Evolutionary conservation across 2,888 invertebrate genomes (phyloP), one percentile per base, ranked within the genome.

Genomic region (Torymus tubicola): DNA sequence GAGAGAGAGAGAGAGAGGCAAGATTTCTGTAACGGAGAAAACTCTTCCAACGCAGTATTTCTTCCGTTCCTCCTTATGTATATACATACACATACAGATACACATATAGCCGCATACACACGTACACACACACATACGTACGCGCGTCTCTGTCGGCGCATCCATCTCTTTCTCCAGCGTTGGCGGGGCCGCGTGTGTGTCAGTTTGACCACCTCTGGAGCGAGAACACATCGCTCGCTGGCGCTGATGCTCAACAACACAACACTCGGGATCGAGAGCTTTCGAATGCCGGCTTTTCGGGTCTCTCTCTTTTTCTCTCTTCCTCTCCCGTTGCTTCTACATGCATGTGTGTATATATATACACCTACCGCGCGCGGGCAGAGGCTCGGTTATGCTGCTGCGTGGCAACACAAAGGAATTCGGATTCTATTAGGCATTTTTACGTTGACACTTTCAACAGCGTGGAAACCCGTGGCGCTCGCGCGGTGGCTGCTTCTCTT

Each of bases 401-500:
- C 63, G 14, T 61, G 53, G 42, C 63, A 16, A 52, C 70, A 76
- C 71, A 80, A 76, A 80, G 70, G 71, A 76, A 67, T 71, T 63
- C 71, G 67, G 67, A 71, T 72, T 80, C 76, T 76, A 80, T 76
- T 80, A 80, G 80, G 67, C 63, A 76, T 80, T 72, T 80, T 80
- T 76, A 80, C 74, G 76, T 67, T 80, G 80, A 80, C 80, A 80
- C 70, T 75, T 74, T 74, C 79, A 74, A 74, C 70, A 70, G 75
- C 50, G 73, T 67, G 73, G 63, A 73, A 61, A 68, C 50, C 18
- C 57, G 52, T 61, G 65, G 70, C 18, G 58, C 64, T 2, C 5
- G 24, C 8, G 24, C 13, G 16, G 18, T 64, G n/a, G 31, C 42
- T 60, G 24, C 42, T 58, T 58, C 52, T 78, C 61, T 57, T 78